Percentiles rank a stretch among this genome's conserved stretches.
Conservation (phyloP, 2,797 vertebrate species). For the Ctenopoma multispine region DNA sequence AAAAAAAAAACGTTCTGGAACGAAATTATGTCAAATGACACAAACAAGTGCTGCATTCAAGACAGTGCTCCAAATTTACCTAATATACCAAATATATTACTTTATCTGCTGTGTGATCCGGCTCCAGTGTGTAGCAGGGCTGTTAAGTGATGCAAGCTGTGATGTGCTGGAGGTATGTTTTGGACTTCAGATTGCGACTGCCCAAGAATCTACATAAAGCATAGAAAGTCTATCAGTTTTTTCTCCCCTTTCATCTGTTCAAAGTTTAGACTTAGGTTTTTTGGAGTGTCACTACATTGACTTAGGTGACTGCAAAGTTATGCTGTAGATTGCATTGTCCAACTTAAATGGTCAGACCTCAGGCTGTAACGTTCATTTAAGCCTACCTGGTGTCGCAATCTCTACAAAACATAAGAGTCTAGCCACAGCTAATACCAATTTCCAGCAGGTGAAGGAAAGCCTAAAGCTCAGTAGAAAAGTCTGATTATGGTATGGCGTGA, state of each 20-base stretch:
- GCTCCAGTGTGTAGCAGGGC: not conserved
- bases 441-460: not conserved
- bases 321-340: not conserved
- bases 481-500: not conserved
- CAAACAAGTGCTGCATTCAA: conserved; percentile 21
- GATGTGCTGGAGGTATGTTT: not conserved
- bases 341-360: not conserved
- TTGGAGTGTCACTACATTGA: not conserved
- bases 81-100: conserved; percentile 15
- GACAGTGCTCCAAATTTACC: not conserved
- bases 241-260: not conserved
- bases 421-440: conserved; percentile 1
- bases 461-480: not conserved
- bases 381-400: not conserved
- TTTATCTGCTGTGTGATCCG: conserved; percentile 1
- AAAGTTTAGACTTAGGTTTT: conserved; percentile 3
- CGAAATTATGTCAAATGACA: conserved; percentile 15
- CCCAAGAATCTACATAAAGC: not conserved
- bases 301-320: not conserved
- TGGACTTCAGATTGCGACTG: conserved; percentile 1
- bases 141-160: conserved; percentile 11
- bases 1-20: conserved; percentile 16
- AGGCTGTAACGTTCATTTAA: not conserved
- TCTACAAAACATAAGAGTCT: not conserved
- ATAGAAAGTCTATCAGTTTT: not conserved